Conservation (phyloP, 2,113 vertebrate species). For the Butorides virescens region DNA sequence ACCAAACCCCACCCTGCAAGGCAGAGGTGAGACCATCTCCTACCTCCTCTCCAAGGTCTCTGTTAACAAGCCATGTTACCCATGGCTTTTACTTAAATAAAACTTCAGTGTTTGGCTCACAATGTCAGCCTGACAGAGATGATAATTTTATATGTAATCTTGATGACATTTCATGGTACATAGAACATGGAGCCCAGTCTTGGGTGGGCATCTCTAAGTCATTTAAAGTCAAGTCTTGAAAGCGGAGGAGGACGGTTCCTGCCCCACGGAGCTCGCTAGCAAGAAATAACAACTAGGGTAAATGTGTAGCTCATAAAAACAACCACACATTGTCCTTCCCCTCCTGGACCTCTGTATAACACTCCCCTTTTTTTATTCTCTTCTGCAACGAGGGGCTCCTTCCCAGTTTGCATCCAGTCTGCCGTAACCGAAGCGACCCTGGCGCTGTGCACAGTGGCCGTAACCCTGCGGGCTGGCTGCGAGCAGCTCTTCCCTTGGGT, state of each 20-base stretch:
- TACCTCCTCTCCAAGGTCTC: neutral
- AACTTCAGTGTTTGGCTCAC: neutral
- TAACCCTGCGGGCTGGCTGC: neutral
- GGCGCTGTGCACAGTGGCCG: neutral
- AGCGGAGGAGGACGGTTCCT: neutral
- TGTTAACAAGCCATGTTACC: neutral
- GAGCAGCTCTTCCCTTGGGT: neutral
- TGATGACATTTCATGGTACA: neutral
- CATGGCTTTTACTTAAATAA: neutral
- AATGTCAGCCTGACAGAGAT: neutral
- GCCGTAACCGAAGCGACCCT: too few species aligned
- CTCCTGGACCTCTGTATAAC: neutral
- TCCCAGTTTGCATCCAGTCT: neutral
- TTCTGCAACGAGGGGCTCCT: neutral
- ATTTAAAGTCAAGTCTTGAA: neutral
- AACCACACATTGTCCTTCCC: neutral
- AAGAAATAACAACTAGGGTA: neutral
- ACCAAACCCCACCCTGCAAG: neutral
- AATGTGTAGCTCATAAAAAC: neutral
- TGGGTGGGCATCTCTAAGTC: neutral
- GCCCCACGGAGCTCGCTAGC: neutral
- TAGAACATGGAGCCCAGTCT: neutral
- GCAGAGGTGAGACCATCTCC: neutral
- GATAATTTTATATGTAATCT: neutral
- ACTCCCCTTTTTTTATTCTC: neutral